phyloP scores from a whole-genome alignment of 2,888 invertebrate genomes.

The Cremastobaeus sp. region DNA sequence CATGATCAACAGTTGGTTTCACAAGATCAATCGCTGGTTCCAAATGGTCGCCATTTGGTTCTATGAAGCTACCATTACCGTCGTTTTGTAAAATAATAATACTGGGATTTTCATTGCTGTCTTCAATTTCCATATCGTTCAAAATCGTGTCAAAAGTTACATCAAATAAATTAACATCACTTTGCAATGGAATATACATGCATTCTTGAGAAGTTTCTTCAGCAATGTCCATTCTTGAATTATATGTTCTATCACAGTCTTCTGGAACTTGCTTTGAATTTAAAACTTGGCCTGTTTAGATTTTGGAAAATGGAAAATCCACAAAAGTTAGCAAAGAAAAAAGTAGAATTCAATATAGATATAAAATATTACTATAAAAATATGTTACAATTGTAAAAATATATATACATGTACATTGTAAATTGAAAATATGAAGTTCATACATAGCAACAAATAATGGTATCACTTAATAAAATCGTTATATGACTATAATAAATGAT shows the following conservation, averaged over 20 bases:
- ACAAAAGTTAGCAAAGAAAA: conserved; percentile 1
- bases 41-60: background rate
- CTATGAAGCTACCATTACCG: background rate
- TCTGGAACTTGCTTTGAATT: background rate
- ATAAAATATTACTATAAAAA: background rate
- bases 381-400: background rate
- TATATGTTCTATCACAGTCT: background rate
- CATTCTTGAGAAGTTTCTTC: background rate
- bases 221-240: background rate
- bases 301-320: background rate
- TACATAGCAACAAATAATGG: too few relatives aligned
- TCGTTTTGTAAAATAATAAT: background rate
- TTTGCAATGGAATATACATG: background rate
- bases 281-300: background rate
- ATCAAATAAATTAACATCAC: conserved; percentile 4
- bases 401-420: background rate
- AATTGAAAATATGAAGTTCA: too few relatives aligned
- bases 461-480: too few relatives aligned
- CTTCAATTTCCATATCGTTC: conserved; percentile 2
- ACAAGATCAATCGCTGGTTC: conserved; percentile 1
- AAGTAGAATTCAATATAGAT: background rate
- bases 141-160: conserved; percentile 1
- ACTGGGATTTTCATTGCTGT: background rate
- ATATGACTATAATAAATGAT: too few relatives aligned
- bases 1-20: conserved; percentile 1